Percentiles rank a stretch among this genome's conserved stretches.
Evolutionary conservation across 2,888 invertebrate species (phyloP).

Genomic region (Cecidostiba fungosa): DNA sequence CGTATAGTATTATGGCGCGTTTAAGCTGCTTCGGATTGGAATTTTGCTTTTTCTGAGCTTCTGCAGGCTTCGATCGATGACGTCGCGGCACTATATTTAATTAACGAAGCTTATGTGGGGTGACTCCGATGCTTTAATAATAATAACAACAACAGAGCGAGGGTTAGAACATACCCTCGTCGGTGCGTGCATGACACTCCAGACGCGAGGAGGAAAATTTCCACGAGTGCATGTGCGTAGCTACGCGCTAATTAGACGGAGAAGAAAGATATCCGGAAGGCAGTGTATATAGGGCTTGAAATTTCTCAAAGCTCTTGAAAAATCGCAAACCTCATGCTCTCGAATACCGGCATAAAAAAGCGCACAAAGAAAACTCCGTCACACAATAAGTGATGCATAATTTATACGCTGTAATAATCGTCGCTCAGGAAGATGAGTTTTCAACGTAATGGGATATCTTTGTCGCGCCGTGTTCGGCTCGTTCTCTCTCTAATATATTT

Average conservation of each 20-base stretch:
- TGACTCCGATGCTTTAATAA: background rate
- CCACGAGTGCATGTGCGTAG: background rate
- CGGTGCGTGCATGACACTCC: background rate
- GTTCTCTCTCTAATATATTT: conserved; percentile 12
- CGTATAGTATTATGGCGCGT: background rate
- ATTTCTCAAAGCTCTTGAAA: background rate
- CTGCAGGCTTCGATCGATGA: background rate
- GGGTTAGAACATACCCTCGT: background rate
- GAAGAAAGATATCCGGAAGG: conserved; percentile 20
- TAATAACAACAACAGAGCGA: background rate
- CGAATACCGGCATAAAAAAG: background rate
- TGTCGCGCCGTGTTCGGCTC: conserved; percentile 44
- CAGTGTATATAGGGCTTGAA: conserved; percentile 10
- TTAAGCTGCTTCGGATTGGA: background rate
- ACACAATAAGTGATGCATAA: background rate
- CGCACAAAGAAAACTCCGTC: background rate
- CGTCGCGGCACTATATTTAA: background rate
- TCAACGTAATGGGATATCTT: background rate
- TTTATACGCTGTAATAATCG: background rate
- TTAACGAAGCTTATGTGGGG: background rate
- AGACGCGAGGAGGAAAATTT: conserved; percentile 12
- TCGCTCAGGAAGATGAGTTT: background rate
- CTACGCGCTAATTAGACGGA: conserved; percentile 39
- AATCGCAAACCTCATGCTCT: background rate
- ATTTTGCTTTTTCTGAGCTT: background rate